These are phyloP conservation scores for Drosophila triauraria DNA, from an alignment of 1,140 invertebrate species.

Conservation along the genomic window DNA sequence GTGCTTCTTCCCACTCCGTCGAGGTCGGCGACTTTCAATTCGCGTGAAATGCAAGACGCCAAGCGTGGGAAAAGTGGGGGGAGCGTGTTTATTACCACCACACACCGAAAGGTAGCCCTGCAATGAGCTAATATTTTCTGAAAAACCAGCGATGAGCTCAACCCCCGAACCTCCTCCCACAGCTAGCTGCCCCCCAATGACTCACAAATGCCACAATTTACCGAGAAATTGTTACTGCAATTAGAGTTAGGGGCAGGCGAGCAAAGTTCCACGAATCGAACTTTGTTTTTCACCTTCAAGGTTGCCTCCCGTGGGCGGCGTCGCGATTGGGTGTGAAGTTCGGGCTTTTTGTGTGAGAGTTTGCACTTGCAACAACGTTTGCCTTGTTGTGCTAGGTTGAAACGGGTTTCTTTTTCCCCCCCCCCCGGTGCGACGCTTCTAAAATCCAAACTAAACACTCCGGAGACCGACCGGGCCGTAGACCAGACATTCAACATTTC, in stretches of 20 bases:
- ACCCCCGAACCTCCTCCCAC: not conserved
- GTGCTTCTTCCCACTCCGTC: conserved; percentile 6
- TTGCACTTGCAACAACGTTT: conserved; percentile 19
- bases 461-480: conserved; percentile 9
- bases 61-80: conserved; percentile 6
- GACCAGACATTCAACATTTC: conserved; percentile 49
- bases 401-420: conserved; percentile 27
- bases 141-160: conserved; percentile 40
- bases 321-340: conserved; percentile 30
- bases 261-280: conserved; percentile 42
- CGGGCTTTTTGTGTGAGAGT: conserved; percentile 13
- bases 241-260: conserved; percentile 52
- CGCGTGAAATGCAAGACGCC: conserved; percentile 56
- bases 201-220: conserved; percentile 68
- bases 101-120: conserved; percentile 5
- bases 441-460: conserved; percentile 14
- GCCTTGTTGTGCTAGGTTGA: conserved; percentile 33
- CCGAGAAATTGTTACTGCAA: conserved; percentile 62
- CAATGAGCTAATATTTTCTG: conserved; percentile 26
- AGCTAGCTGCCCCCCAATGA: conserved; percentile 28
- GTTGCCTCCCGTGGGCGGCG: conserved; percentile 38
- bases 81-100: not conserved
- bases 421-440: not conserved
- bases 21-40: conserved; percentile 65
- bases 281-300: conserved; percentile 72